Conservation (phyloP, 2,113 vertebrate genomes). For the Poicephalus gulielmi region DNA sequence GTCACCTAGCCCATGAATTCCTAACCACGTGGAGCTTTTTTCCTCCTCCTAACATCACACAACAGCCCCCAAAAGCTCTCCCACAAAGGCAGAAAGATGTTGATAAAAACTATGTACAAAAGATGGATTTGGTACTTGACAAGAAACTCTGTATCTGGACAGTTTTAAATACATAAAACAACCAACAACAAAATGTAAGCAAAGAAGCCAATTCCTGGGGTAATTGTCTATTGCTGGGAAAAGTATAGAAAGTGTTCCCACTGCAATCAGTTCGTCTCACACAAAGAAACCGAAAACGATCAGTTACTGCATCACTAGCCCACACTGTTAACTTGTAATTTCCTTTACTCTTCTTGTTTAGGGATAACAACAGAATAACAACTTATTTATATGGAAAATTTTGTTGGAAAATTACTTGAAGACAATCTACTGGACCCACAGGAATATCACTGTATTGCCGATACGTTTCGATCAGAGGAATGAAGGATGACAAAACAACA, state of each 20-base stretch:
- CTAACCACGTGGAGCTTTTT: background rate
- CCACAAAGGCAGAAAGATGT: background rate
- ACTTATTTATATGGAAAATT: conserved; percentile 78
- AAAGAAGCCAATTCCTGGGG: background rate
- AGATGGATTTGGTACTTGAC: background rate
- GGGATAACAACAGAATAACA: conserved; percentile 58
- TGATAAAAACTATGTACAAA: background rate
- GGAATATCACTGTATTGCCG: conserved; percentile 67
- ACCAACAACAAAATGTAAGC: background rate
- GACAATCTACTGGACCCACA: conserved; percentile 57
- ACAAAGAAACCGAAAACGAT: conserved; percentile 9
- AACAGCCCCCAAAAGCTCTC: background rate
- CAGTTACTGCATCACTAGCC: background rate
- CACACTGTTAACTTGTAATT: background rate
- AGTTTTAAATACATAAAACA: background rate
- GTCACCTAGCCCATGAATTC: background rate
- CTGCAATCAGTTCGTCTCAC: background rate
- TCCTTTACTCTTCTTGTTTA: background rate
- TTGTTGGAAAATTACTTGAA: conserved; percentile 75
- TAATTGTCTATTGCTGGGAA: background rate
- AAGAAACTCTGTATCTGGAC: background rate
- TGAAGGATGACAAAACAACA: conserved; percentile 68
- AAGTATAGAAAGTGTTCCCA: background rate
- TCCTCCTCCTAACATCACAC: background rate
- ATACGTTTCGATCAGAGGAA: conserved; percentile 76